Conservation (phyloP, 1,140 invertebrate genomes). For the Lasioglossum albipes region DNA sequence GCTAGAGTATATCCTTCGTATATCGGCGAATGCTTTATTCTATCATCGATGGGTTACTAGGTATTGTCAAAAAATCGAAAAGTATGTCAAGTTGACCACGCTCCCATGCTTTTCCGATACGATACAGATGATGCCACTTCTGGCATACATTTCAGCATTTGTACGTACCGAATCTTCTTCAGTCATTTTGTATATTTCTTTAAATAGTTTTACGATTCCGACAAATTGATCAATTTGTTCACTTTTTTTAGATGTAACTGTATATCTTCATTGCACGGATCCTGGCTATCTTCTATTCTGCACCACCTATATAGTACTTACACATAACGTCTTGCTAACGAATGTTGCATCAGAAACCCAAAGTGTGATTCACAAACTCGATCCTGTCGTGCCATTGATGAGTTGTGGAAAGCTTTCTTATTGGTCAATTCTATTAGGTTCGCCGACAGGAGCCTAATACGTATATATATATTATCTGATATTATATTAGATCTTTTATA, state of each 20-base stretch:
- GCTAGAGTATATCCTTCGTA: not conserved
- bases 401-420: not conserved
- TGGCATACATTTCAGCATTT: not conserved
- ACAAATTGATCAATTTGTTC: slow-evolving; percentile 24
- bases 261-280: slow-evolving; percentile 23
- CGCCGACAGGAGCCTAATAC: not conserved
- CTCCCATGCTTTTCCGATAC: slow-evolving; percentile 25
- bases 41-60: not conserved
- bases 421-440: slow-evolving; percentile 6
- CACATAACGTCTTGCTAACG: slow-evolving; percentile 39
- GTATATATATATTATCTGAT: too few species aligned
- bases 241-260: slow-evolving; percentile 18
- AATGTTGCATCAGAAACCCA: slow-evolving; percentile 62
- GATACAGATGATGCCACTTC: not conserved
- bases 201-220: not conserved
- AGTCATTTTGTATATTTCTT: slow-evolving; percentile 48
- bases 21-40: not conserved
- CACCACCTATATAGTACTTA: slow-evolving; percentile 23
- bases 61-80: slow-evolving; percentile 24
- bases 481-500: not conserved
- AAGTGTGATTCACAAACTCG: slow-evolving; percentile 15
- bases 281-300: not conserved
- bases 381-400: not conserved
- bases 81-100: slow-evolving; percentile 36
- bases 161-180: slow-evolving; percentile 62